Evolutionary conservation across 2,888 invertebrate species (phyloP), one percentile per base, ranked within the genome.

Genomic region (Lacanobia oleracea): DNA sequence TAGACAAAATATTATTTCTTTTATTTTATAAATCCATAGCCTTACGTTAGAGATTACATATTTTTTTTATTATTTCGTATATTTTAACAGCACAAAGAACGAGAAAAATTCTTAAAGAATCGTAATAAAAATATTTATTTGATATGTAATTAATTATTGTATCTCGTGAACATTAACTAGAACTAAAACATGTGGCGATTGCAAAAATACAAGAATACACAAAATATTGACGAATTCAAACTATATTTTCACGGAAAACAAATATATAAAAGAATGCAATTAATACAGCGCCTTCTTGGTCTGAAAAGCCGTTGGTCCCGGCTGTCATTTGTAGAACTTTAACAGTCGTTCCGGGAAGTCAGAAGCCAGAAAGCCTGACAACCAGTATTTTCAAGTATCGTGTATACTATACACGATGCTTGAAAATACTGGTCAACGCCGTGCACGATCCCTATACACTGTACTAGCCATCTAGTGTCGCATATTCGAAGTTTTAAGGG

Each of bases 81-180:
- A 48, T 48, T 16, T 45, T 27, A 68, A 79, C 83, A 83, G 83
- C 83, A 83, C 76, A 75, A 10, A 59, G n/a, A 64, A 72, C 2
- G 1, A 48, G 27, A 45, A 1, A 27, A 51, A 59, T 50, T 67
- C 60, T 67, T 72, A 75, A 56, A 75, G 59, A 77, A 80, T 68
- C 57, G 74, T 79, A 84, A 76, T 80, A 81, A 79, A n/a, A 84
- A 84, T 86, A 85, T 74, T 72, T 67, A 45, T 68, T 72, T 88
- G 88, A 88, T 88, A 88, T 88, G 88, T 88, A 23, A 77, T 73
- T 78, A 82, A 85, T 88, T 88, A 87, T 88, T 86, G 87, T 88
- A 75, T 76, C 50, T 53, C 70, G 70, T 75, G 77, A 73, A 51
- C 53, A 67, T 70, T 40, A 37, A 56, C 61, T 75, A 75, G n/a